phyloP scores from a whole-genome alignment of 2,797 vertebrate species.

The Neopelma chrysocephalum region DNA sequence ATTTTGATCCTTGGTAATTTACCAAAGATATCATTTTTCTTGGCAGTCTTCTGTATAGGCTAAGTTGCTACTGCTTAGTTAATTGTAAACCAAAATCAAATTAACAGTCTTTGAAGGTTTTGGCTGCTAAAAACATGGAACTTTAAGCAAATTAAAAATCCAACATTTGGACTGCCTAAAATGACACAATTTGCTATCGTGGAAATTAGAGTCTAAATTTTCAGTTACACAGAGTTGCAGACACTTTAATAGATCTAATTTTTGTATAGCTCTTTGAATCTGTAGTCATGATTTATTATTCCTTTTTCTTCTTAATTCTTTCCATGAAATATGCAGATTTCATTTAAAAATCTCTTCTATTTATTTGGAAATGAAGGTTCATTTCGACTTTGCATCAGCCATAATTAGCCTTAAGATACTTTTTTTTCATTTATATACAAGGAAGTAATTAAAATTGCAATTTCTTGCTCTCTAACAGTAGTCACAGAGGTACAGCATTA shows the following conservation, averaged over 20 bases:
- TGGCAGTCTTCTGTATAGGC: conserved; percentile 73
- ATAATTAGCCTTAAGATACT: conserved; percentile 22
- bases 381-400: conserved; percentile 30
- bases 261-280: conserved; percentile 11
- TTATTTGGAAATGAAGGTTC: conserved; percentile 57
- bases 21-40: conserved; percentile 81
- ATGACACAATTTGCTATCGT: background rate
- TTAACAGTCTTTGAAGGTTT: conserved; percentile 75
- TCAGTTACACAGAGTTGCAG: background rate
- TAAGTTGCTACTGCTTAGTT: conserved; percentile 82
- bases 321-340: conserved; percentile 21
- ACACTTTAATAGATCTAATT: conserved; percentile 9
- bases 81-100: conserved; percentile 83
- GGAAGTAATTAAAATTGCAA: background rate
- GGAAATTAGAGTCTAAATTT: conserved; percentile 47
- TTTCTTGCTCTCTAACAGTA: background rate
- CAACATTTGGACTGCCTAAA: conserved; percentile 47
- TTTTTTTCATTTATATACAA: conserved; percentile 11
- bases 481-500: background rate
- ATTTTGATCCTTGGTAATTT: conserved; percentile 77
- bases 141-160: conserved; percentile 48
- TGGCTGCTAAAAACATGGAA: conserved; percentile 51
- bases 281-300: background rate
- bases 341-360: conserved; percentile 50
- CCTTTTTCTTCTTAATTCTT: conserved; percentile 58